A percentile compares a stretch with the other conserved stretches of the same genome.
phyloP scores from a whole-genome alignment of 2,113 vertebrate species.

The Origma solitaria region DNA sequence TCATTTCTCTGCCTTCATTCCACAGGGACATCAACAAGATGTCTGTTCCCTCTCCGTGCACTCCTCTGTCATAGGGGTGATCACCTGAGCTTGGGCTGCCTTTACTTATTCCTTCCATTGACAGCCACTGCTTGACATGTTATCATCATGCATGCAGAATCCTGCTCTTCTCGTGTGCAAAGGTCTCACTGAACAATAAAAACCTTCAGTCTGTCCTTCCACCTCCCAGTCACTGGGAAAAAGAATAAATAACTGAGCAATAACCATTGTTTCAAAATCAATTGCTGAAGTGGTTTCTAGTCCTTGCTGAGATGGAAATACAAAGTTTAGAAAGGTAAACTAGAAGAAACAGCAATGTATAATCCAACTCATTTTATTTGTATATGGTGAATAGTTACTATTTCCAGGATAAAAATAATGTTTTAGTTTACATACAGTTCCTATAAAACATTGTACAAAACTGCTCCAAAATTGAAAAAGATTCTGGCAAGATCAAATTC shows the following conservation, averaged over 20 bases:
- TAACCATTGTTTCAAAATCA: background rate
- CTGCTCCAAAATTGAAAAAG: background rate
- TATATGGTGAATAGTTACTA: background rate
- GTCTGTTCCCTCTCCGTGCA: background rate
- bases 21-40: slow-evolving; percentile 58
- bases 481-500: background rate
- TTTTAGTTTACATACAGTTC: background rate
- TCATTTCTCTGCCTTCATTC: slow-evolving; percentile 46
- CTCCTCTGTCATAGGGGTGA: slow-evolving; percentile 45
- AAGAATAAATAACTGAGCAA: background rate
- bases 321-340: background rate
- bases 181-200: slow-evolving; percentile 32
- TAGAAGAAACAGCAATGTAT: background rate
- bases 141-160: slow-evolving; percentile 52
- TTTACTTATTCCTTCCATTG: slow-evolving; percentile 40
- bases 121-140: slow-evolving; percentile 46
- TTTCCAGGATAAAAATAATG: background rate
- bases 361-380: background rate
- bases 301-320: background rate
- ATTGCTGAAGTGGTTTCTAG: background rate
- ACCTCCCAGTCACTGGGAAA: background rate
- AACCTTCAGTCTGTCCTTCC: slow-evolving; percentile 6
- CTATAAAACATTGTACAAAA: background rate
- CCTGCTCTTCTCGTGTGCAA: background rate
- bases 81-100: slow-evolving; percentile 43